These are phyloP conservation scores for Lutjanus campechanus DNA, from an alignment of 2,797 vertebrate genomes.

Conservation along the genomic window DNA sequence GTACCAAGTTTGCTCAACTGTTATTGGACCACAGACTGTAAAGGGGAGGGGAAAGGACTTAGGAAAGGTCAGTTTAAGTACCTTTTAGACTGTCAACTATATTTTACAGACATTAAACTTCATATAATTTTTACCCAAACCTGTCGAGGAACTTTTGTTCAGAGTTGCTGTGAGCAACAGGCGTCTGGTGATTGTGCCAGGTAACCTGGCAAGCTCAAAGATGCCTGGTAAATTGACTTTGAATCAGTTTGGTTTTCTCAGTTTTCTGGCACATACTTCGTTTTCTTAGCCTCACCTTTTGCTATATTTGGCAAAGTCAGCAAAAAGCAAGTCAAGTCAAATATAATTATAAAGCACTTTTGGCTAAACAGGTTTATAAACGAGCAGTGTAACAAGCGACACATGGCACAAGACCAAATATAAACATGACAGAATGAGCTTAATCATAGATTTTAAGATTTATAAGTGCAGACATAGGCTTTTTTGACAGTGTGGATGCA, in stretches of 20 bases:
- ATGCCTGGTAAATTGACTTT: constrained; percentile 11
- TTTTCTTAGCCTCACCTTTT: constrained; percentile 14
- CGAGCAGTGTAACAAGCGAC: not conserved
- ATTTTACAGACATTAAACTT: not conserved
- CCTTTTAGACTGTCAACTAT: no score
- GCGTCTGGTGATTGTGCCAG: not conserved
- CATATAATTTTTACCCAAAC: not conserved
- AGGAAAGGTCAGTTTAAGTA: no score
- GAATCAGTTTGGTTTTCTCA: constrained; percentile 5
- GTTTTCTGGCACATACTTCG: not conserved
- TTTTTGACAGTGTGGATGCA: not conserved
- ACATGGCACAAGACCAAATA: constrained; percentile 2
- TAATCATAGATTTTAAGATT: constrained; percentile 2
- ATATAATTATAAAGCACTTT: constrained; percentile 1
- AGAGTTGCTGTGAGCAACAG: not conserved
- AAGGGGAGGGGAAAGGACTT: no score
- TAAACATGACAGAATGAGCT: constrained; percentile 7
- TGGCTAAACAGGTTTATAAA: not conserved
- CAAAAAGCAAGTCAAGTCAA: constrained; percentile 25
- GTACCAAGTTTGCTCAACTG: no score
- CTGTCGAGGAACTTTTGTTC: constrained; percentile 4
- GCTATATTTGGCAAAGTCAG: constrained; percentile 23
- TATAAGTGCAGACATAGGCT: not conserved
- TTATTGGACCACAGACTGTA: no score
- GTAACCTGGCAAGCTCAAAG: constrained; percentile 2